phyloP scores from a whole-genome alignment of 2,797 vertebrate genomes.

The Pseudopleuronectes americanus region DNA sequence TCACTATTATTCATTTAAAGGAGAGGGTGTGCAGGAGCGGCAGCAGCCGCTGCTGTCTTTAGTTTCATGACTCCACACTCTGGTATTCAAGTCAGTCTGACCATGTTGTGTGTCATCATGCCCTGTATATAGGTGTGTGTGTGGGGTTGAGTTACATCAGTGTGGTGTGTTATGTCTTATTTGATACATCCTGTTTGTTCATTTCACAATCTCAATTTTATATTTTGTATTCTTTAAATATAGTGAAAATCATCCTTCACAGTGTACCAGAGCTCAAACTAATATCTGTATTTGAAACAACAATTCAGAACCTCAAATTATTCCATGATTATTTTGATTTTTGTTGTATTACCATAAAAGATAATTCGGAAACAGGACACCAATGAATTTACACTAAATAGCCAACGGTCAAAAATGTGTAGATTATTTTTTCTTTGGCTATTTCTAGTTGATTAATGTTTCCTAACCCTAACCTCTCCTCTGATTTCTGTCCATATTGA shows the following conservation, averaged over 20 bases:
- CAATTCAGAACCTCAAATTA: no score
- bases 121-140: constrained; percentile 7
- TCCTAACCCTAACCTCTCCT: no score
- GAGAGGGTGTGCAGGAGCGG: no score
- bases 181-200: background rate
- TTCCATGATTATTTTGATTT: no score
- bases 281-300: no score
- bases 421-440: background rate
- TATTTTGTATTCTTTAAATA: no score
- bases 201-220: background rate
- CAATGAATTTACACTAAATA: no score
- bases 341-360: no score
- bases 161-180: background rate
- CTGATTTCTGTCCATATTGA: background rate
- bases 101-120: constrained; percentile 35
- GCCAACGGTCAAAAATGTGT: background rate
- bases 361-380: no score
- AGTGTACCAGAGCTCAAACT: no score
- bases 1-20: constrained; percentile 3
- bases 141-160: background rate
- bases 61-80: constrained; percentile 28
- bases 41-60: constrained; percentile 12
- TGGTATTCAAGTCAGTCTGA: constrained; percentile 36
- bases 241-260: no score
- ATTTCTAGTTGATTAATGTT: background rate